phyloP scores from a whole-genome alignment of 2,888 invertebrate species.

The Drosophila fungiperda region DNA sequence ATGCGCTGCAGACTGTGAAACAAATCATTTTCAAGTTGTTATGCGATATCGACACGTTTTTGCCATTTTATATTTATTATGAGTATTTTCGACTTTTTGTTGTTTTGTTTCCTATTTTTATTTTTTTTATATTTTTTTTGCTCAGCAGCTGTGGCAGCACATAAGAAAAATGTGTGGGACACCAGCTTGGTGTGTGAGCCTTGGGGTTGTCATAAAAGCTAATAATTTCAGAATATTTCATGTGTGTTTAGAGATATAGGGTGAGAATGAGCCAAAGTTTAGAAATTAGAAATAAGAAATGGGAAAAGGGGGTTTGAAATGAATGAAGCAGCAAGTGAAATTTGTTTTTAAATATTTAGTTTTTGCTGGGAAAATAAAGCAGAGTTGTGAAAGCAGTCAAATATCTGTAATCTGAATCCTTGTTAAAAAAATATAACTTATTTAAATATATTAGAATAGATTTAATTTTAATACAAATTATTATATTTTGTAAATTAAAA shows the following conservation, averaged over 20 bases:
- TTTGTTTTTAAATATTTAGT: background rate
- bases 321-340: background rate
- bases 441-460: no score
- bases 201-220: slow-evolving; percentile 55
- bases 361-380: background rate
- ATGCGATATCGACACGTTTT: slow-evolving; percentile 83
- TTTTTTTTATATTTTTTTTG: slow-evolving; percentile 16
- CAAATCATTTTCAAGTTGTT: slow-evolving; percentile 83
- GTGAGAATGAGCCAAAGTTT: background rate
- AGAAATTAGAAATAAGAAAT: background rate
- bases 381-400: background rate
- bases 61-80: slow-evolving; percentile 83
- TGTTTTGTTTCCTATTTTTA: slow-evolving; percentile 11
- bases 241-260: slow-evolving; percentile 27
- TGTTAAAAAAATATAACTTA: no score
- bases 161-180: slow-evolving; percentile 11
- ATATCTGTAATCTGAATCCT: background rate
- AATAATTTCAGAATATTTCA: slow-evolving; percentile 78
- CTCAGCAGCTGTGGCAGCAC: slow-evolving; percentile 65
- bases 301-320: background rate
- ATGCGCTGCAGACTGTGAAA: slow-evolving; percentile 80
- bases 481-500: background rate
- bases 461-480: background rate
- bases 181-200: background rate
- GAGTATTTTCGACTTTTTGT: slow-evolving; percentile 52